Conservation (phyloP, 2,113 vertebrate genomes). For the Leptocoma aspasia region DNA sequence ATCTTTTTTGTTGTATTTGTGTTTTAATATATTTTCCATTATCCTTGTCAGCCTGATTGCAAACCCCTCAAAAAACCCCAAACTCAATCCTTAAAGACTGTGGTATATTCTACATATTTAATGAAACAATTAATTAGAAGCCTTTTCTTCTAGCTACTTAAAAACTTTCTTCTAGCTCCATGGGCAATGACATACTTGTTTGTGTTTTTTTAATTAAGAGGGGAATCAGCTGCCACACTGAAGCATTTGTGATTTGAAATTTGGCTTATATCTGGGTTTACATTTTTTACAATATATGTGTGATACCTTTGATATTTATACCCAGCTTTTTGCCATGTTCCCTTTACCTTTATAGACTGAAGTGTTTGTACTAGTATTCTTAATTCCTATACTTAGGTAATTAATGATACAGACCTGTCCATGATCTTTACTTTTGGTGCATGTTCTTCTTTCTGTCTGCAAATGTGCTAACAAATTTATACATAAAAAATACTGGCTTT, state of each 20-base stretch:
- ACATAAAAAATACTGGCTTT: not conserved
- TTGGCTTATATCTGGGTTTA: not conserved
- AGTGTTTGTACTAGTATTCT: not conserved
- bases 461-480: not conserved
- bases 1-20: not conserved
- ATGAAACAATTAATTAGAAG: not conserved
- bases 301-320: not conserved
- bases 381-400: not conserved
- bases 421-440: not conserved
- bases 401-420: not conserved
- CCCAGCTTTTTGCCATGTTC: not conserved
- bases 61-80: accelerated
- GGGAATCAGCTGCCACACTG: accelerated
- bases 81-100: not conserved
- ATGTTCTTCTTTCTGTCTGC: not conserved
- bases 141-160: not conserved
- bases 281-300: not conserved
- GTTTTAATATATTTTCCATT: not conserved
- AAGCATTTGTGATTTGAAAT: not conserved
- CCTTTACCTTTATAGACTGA: not conserved
- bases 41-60: not conserved
- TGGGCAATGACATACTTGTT: not conserved
- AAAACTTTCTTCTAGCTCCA: not conserved
- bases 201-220: not conserved
- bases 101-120: not conserved